A percentile compares a stretch with the other conserved stretches of the same genome.
These are phyloP conservation scores for Grapholita molesta DNA, from an alignment of 1,140 invertebrate species.

Conservation along the genomic window DNA sequence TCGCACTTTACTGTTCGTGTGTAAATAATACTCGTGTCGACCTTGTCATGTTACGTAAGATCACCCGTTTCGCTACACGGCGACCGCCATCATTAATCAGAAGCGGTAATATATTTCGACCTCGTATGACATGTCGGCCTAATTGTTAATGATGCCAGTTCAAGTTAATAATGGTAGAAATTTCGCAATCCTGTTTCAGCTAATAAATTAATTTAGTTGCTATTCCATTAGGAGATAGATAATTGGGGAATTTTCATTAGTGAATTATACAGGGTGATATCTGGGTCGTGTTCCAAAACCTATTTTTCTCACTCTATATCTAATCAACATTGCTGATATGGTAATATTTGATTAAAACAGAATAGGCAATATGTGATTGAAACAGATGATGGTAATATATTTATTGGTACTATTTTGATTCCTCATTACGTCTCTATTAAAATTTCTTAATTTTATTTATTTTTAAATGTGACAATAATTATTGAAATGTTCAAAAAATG, in stretches of 20 bases:
- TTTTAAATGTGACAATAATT: too few relatives aligned
- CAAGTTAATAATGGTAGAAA: background rate
- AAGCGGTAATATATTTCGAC: constrained; percentile 2
- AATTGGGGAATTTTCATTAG: background rate
- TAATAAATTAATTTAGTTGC: background rate
- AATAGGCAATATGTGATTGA: too few relatives aligned
- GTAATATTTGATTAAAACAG: too few relatives aligned
- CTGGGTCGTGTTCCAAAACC: too few relatives aligned
- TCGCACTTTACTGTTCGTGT: background rate
- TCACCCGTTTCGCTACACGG: background rate
- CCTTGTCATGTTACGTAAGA: background rate
- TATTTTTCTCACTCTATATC: too few relatives aligned
- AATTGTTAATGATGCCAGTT: constrained; percentile 13
- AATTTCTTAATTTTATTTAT: too few relatives aligned
- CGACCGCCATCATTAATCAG: constrained; percentile 1
- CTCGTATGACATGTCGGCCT: constrained; percentile 4
- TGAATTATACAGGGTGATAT: background rate
- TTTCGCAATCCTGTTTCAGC: background rate
- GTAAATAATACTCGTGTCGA: background rate
- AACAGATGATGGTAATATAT: too few relatives aligned
- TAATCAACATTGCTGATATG: too few relatives aligned
- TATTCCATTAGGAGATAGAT: background rate
- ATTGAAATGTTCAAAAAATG: too few relatives aligned
- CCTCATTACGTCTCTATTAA: too few relatives aligned
- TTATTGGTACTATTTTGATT: too few relatives aligned